phyloP scores from a whole-genome alignment of 2,797 vertebrate genomes.

The Kryptolebias ocellatus region DNA sequence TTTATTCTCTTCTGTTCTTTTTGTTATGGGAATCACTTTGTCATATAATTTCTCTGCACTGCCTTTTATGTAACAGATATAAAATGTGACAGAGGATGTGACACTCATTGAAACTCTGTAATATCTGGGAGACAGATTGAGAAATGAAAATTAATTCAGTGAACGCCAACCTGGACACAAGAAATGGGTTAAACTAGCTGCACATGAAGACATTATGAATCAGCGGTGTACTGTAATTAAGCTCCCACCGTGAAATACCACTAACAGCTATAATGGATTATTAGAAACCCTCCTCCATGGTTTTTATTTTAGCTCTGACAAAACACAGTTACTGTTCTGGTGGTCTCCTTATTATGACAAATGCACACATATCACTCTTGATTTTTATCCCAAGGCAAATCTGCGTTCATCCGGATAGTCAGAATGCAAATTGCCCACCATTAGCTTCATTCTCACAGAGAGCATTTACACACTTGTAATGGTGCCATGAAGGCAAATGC shows the following conservation, averaged over 20 bases:
- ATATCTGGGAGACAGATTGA: not conserved
- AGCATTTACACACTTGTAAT: constrained; percentile 5
- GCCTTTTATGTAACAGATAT: too few species aligned
- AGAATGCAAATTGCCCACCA: constrained; percentile 56
- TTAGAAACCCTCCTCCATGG: constrained; percentile 24
- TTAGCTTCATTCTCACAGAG: constrained; percentile 19
- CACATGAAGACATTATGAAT: constrained; percentile 12
- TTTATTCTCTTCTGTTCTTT: too few species aligned
- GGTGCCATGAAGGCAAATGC: not conserved
- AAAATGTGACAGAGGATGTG: too few species aligned
- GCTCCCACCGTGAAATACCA: constrained; percentile 15
- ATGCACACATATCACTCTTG: constrained; percentile 17
- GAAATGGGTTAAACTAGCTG: constrained; percentile 5
- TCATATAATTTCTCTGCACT: too few species aligned
- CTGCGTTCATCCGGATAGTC: constrained; percentile 20
- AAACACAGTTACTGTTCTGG: constrained; percentile 13
- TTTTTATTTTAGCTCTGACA: constrained; percentile 11
- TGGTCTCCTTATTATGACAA: constrained; percentile 32
- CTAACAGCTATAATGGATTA: constrained; percentile 22
- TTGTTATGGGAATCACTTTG: too few species aligned
- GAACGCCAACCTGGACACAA: constrained; percentile 7
- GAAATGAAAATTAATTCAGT: not conserved
- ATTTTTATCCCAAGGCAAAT: constrained; percentile 43
- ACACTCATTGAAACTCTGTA: not conserved
- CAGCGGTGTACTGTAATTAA: constrained; percentile 10